Evolutionary conservation across 2,888 invertebrate species (phyloP), one percentile per base, ranked within the genome.

Genomic region (Drosophila ustulata): DNA sequence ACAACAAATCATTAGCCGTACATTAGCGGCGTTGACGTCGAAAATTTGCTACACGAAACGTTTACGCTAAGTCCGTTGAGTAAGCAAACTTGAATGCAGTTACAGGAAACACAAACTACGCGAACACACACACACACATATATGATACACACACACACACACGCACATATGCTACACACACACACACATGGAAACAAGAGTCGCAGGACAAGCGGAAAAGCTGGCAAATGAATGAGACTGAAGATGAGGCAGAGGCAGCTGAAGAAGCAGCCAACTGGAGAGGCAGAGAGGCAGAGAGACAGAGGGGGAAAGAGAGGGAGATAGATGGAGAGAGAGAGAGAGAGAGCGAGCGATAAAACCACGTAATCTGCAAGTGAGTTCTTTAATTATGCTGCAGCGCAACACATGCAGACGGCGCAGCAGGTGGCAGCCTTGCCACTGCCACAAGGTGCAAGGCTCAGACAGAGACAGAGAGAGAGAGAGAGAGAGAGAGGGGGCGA

Each of bases 311-410:
- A 9, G 13, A 11, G 34, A 4, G 4, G 5, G 26, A 0, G 23
- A 5, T 0, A 6, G 41, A 4, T 4, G 37, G n/a, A 7, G 18
- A 13, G 3, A 13, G 23, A 0, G n/a, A 4, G 28, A 18, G 7
- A 3, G 5, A 18, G 62, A 46, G 37, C 0, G 13, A 25, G 11
- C 6, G 32, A 78, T 88, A 77, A 86, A 86, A 78, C 86, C 89
- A 82, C 85, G 82, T 86, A 86, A 86, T 82, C 86, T 85, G 85
- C 80, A 82, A 89, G 89, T 78, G 88, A 89, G 86, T 88, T 88
- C 86, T 89, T 86, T 88, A 86, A 86, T 86, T 89, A 86, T 89
- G 88, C 82, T 82, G 82, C 78, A 84, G 71, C 55, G 64, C 83
- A 75, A 78, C 85, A 81, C 80, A 79, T 79, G 81, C 68, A 70